These are phyloP conservation scores for Syrista parreyssii DNA, from an alignment of 2,888 invertebrate species.

Conservation along the genomic window DNA sequence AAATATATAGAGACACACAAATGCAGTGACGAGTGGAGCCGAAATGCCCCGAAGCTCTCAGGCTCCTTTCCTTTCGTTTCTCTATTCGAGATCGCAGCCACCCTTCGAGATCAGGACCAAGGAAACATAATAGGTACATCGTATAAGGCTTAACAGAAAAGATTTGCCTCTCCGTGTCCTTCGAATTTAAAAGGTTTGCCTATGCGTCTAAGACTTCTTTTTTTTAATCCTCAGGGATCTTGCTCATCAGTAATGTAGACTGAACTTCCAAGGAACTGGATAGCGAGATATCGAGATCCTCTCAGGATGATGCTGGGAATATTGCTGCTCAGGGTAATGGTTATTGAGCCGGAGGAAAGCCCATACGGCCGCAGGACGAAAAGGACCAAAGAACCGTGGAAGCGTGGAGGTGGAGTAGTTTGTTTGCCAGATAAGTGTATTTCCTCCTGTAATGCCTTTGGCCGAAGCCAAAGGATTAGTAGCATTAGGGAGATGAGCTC, in stretches of 20 bases:
- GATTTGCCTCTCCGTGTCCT: not conserved
- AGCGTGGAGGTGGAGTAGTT: not conserved
- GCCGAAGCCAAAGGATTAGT: constrained; percentile 7
- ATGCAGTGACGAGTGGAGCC: not conserved
- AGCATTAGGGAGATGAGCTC: constrained; percentile 29
- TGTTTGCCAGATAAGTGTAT: constrained; percentile 47
- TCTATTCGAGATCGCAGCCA: not conserved
- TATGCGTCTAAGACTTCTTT: not conserved
- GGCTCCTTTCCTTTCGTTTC: not conserved
- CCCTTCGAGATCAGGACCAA: constrained; percentile 3
- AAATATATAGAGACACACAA: constrained; percentile 16
- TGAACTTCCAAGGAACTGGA: not conserved
- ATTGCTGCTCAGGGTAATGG: not conserved
- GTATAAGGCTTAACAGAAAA: not conserved
- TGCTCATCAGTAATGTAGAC: not conserved
- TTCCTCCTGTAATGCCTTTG: constrained; percentile 49
- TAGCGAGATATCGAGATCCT: not conserved
- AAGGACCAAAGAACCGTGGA: not conserved
- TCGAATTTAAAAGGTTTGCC: not conserved
- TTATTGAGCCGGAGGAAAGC: not conserved
- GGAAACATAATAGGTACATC: not conserved
- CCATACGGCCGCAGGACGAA: not conserved
- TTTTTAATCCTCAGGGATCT: not conserved
- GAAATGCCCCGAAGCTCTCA: not conserved
- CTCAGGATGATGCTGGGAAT: not conserved